phyloP scores from a whole-genome alignment of 2,888 invertebrate species.

The Microctonus brassicae region DNA sequence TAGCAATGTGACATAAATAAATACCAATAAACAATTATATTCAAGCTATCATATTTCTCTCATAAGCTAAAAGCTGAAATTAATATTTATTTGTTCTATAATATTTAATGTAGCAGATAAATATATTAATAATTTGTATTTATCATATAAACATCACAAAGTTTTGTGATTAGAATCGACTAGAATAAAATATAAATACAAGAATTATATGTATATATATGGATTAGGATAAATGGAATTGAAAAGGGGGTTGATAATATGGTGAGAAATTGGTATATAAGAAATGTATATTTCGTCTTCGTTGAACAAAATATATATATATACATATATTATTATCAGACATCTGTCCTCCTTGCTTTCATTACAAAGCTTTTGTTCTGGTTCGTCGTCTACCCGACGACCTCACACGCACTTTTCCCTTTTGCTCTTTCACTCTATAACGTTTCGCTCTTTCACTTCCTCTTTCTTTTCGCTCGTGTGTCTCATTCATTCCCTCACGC shows the following conservation, averaged over 20 bases:
- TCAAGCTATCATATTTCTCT: no score
- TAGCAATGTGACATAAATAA: no score
- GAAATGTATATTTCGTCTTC: no score
- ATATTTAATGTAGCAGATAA: no score
- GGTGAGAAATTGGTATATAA: no score
- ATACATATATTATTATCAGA: no score
- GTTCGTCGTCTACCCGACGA: conserved; percentile 22
- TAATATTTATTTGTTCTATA: no score
- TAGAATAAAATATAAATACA: neutral
- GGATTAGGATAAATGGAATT: neutral
- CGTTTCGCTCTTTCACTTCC: conserved; percentile 15
- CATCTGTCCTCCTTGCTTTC: conserved; percentile 5
- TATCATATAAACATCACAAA: neutral
- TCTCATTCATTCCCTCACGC: conserved; percentile 17
- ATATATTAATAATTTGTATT: neutral
- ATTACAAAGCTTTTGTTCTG: conserved; percentile 19
- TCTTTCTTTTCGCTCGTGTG: conserved; percentile 12
- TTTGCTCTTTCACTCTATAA: neutral
- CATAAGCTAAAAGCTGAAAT: no score
- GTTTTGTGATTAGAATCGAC: neutral
- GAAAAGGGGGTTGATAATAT: no score
- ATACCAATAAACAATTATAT: no score
- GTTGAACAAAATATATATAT: no score
- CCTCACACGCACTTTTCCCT: conserved; percentile 29
- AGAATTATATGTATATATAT: no score